Evolutionary conservation across 2,113 vertebrate genomes (phyloP).

Genomic region (Neodon shergylaensis): DNA sequence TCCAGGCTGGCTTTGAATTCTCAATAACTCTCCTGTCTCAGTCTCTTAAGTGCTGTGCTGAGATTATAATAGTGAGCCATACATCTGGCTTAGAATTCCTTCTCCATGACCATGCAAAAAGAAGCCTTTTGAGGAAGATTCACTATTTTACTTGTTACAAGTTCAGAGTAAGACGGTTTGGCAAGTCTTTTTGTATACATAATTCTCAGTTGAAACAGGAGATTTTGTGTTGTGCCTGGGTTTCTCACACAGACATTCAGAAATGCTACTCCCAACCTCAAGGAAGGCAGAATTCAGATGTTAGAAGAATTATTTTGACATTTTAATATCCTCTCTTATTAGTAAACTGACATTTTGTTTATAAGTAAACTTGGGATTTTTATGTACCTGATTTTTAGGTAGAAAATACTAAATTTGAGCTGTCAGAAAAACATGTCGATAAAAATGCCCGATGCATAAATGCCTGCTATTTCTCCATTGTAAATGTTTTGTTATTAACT

Average conservation of each 20-base stretch:
- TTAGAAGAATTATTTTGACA: constrained; percentile 55
- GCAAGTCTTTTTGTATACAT: background rate
- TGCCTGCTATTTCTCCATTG: background rate
- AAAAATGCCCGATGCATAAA: constrained; percentile 52
- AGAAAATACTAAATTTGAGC: constrained; percentile 2
- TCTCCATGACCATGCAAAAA: background rate
- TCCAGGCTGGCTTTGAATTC: background rate
- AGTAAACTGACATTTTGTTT: constrained; percentile 64
- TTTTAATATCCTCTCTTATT: constrained; percentile 53
- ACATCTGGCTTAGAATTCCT: constrained; percentile 8
- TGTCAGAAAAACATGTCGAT: constrained; percentile 47
- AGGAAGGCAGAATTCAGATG: constrained; percentile 22
- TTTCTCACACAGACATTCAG: background rate
- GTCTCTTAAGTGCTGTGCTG: background rate
- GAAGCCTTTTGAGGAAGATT: background rate
- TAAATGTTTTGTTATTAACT: constrained; percentile 4
- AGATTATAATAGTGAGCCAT: background rate
- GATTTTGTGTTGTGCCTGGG: background rate
- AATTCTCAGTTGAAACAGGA: background rate
- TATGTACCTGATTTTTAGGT: constrained; percentile 50
- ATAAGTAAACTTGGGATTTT: constrained; percentile 51
- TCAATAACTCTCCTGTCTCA: background rate
- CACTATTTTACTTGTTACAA: background rate
- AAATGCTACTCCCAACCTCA: background rate
- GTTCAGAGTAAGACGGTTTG: background rate